These are phyloP conservation scores for Tiliacea aurago DNA, from an alignment of 2,888 invertebrate genomes.

Conservation along the genomic window DNA sequence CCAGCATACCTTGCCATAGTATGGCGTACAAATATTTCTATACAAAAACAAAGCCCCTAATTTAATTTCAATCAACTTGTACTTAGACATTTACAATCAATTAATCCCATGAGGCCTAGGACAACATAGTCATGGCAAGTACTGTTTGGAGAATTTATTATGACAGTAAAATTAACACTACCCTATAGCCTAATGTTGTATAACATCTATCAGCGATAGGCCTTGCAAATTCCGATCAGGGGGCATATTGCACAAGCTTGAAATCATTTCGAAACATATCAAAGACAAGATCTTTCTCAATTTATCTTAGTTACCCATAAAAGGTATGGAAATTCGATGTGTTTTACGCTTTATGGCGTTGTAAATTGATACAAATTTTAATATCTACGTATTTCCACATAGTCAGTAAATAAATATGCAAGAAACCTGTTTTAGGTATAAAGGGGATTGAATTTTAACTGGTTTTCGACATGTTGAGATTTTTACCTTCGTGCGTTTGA, in stretches of 20 bases:
- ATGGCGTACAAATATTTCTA: no score
- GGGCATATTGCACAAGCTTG: constrained; percentile 47
- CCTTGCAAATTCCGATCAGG: constrained; percentile 40
- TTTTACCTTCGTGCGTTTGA: constrained; percentile 28
- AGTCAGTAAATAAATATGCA: constrained; percentile 45
- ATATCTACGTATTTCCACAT: constrained; percentile 54
- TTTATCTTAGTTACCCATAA: constrained; percentile 40
- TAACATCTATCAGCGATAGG: constrained; percentile 11
- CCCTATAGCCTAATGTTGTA: constrained; percentile 11
- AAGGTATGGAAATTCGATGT: constrained; percentile 46
- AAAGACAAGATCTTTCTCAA: constrained; percentile 54
- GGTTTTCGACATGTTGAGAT: constrained; percentile 43
- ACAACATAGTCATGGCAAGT: background rate
- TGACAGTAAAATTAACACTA: constrained; percentile 25
- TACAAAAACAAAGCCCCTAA: no score
- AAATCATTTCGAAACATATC: constrained; percentile 43
- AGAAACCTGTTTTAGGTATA: constrained; percentile 54
- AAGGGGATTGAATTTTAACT: constrained; percentile 43
- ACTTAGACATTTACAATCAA: constrained; percentile 41
- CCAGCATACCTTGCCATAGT: no score
- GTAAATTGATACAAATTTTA: constrained; percentile 59
- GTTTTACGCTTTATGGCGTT: constrained; percentile 46
- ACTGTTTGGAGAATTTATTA: constrained; percentile 5
- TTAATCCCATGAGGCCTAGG: constrained; percentile 34
- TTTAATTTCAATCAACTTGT: constrained; percentile 28